phyloP scores from a whole-genome alignment of 2,797 vertebrate genomes.

The Myotis findleyi region DNA sequence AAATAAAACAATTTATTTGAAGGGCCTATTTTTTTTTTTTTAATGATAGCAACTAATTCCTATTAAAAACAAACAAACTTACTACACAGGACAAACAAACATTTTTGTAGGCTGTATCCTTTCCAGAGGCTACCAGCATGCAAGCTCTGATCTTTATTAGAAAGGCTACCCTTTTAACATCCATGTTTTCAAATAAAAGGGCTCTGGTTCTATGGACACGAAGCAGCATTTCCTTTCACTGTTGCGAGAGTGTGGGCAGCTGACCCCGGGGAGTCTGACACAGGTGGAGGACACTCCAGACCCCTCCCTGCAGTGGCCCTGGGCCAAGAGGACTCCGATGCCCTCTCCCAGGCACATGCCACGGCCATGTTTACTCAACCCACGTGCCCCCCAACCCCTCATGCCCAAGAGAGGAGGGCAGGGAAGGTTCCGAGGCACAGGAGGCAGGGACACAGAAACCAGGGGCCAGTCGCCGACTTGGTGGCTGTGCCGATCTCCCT shows the following conservation, averaged over 20 bases:
- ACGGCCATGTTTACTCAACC: background rate
- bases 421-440: background rate
- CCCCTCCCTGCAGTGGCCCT: background rate
- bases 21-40: background rate
- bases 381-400: background rate
- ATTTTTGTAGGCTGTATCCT: background rate
- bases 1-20: background rate
- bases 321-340: background rate
- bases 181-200: conserved; percentile 18
- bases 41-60: background rate
- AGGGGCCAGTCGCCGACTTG: background rate
- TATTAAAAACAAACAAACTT: background rate
- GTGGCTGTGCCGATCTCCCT: background rate
- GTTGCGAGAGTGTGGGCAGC: background rate
- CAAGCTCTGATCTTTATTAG: background rate
- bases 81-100: background rate
- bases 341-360: background rate
- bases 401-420: background rate
- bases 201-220: background rate
- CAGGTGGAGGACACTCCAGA: background rate
- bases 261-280: background rate
- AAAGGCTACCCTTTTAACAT: background rate
- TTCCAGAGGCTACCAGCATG: background rate
- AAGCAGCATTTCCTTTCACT: background rate
- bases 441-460: background rate